These are phyloP conservation scores for Lepus americanus DNA, from an alignment of 2,113 vertebrate species.

Conservation along the genomic window DNA sequence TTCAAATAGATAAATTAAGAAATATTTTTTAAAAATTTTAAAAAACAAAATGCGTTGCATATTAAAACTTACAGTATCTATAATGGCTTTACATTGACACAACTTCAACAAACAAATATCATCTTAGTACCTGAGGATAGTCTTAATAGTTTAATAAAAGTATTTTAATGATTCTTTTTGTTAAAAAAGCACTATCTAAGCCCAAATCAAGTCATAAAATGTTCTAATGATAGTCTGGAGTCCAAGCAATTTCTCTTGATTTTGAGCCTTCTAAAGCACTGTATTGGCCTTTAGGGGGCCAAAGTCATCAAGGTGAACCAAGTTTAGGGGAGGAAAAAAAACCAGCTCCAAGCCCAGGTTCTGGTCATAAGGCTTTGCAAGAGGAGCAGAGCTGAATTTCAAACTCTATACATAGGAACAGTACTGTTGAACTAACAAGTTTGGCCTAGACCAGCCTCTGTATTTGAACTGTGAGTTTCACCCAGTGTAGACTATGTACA, in stretches of 20 bases:
- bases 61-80: not conserved
- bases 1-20: no score
- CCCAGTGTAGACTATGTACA: no score
- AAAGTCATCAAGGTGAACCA: not conserved
- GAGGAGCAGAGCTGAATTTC: not conserved
- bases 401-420: not conserved
- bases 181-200: not conserved
- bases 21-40: no score
- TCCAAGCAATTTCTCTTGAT: not conserved
- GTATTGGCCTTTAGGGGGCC: not conserved
- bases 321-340: no score
- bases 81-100: not conserved
- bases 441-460: no score
- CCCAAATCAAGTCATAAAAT: not conserved
- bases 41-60: not conserved
- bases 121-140: not conserved
- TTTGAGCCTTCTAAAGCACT: not conserved
- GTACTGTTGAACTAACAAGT: not conserved
- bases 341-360: not conserved
- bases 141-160: conserved; percentile 17
- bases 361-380: not conserved
- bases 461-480: no score
- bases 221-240: not conserved
- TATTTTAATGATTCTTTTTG: not conserved
- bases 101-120: conserved; percentile 12